Conservation (phyloP, 1,140 invertebrate genomes). For the Dicyema japonicum region DNA sequence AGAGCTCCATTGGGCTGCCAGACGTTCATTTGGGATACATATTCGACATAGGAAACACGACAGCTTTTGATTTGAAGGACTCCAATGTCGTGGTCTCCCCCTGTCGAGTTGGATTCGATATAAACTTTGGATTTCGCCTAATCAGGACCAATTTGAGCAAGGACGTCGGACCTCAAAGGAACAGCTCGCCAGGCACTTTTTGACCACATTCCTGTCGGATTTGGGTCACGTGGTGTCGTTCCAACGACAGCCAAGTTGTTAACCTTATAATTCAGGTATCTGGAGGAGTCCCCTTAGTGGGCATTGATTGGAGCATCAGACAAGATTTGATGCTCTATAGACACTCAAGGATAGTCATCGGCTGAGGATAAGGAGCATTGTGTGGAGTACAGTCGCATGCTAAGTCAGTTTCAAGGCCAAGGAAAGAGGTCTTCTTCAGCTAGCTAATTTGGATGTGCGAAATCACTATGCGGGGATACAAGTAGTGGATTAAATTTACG, state of each 20-base stretch:
- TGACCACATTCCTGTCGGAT: constrained; percentile 95
- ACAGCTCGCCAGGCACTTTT: constrained; percentile 77
- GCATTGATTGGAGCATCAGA: constrained; percentile 96
- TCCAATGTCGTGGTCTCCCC: constrained; percentile 74
- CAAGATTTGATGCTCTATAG: constrained; percentile 28
- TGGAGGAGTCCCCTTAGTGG: constrained; percentile 95
- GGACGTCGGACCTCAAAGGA: constrained; percentile 75
- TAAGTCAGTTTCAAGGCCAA: constrained; percentile 67
- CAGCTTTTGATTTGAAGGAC: constrained; percentile 79
- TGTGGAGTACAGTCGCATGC: constrained; percentile 92
- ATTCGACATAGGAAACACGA: constrained; percentile 98
- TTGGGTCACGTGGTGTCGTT: constrained; percentile 85
- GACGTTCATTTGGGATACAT: constrained; percentile 97
- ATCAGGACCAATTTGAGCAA: constrained; percentile 77
- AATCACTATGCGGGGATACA: constrained; percentile 97
- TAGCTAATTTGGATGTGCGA: constrained; percentile 84
- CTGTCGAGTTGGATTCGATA: constrained; percentile 91
- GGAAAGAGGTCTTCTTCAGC: constrained; percentile 74
- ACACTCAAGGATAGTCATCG: constrained; percentile 55
- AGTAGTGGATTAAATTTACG: constrained; percentile 90
- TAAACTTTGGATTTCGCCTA: constrained; percentile 80
- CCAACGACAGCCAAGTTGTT: constrained; percentile 86
- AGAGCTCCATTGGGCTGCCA: constrained; percentile 42
- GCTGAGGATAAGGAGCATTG: constrained; percentile 98
- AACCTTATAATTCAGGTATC: too few relatives aligned